A percentile compares a stretch with the other conserved stretches of the same genome.
These are phyloP conservation scores for Sesia bembeciformis DNA, from an alignment of 2,888 invertebrate genomes.

Conservation along the genomic window DNA sequence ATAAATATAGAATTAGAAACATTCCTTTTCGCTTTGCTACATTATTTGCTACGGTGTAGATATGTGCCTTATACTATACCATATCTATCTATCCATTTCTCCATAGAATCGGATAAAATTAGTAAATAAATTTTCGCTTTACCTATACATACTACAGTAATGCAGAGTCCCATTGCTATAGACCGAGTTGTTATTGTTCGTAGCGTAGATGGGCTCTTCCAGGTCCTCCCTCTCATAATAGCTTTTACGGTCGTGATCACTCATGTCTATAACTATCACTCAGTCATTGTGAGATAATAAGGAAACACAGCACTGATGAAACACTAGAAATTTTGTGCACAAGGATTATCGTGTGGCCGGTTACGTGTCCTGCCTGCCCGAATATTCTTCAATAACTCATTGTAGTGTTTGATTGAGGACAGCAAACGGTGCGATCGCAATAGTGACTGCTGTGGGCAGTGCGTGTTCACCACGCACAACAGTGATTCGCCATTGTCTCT, in stretches of 20 bases:
- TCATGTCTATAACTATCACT: slow-evolving; percentile 38
- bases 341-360: not conserved
- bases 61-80: too few relatives aligned
- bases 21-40: too few relatives aligned
- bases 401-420: slow-evolving; percentile 55
- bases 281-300: slow-evolving; percentile 12
- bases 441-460: slow-evolving; percentile 40
- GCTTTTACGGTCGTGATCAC: slow-evolving; percentile 51
- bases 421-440: slow-evolving; percentile 54
- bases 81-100: too few relatives aligned
- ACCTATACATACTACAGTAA: slow-evolving; percentile 75
- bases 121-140: slow-evolving; percentile 4
- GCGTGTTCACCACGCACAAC: slow-evolving; percentile 41
- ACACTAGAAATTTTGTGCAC: not conserved
- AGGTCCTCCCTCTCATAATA: slow-evolving; percentile 46
- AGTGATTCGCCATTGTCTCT: slow-evolving; percentile 45
- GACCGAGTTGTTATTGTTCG: slow-evolving; percentile 62
- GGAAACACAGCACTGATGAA: not conserved
- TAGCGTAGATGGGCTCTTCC: slow-evolving; percentile 48
- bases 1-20: too few relatives aligned
- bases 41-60: too few relatives aligned
- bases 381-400: slow-evolving; percentile 52
- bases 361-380: slow-evolving; percentile 29
- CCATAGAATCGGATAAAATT: too few relatives aligned
- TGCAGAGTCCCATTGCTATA: slow-evolving; percentile 75